These are phyloP conservation scores for Atrina japonica DNA, from an alignment of 2,888 invertebrate genomes.

Conservation along the genomic window DNA sequence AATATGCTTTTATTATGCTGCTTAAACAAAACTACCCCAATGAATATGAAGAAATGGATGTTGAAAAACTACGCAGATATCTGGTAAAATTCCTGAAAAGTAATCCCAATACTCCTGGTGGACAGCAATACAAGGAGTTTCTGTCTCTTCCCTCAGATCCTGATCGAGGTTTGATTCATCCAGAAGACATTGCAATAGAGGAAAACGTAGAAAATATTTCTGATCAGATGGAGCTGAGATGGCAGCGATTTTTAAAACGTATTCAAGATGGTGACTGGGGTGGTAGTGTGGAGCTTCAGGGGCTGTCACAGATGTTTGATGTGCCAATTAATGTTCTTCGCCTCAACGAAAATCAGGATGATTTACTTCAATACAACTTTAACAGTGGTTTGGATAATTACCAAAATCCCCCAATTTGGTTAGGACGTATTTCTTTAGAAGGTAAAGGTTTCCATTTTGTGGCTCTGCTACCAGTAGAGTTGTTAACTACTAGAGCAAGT, in stretches of 20 bases:
- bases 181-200: conserved; percentile 26
- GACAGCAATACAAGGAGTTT: conserved; percentile 11
- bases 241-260: conserved; percentile 21
- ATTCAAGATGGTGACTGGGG: conserved; percentile 27
- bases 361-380: not conserved
- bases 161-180: conserved; percentile 1
- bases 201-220: not conserved
- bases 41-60: not conserved
- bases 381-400: not conserved
- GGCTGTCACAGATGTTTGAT: conserved; percentile 9
- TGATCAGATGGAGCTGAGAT: conserved; percentile 11
- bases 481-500: no score
- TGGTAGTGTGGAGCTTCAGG: conserved; percentile 9
- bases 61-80: not conserved
- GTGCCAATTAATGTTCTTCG: conserved; percentile 1
- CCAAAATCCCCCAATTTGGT: not conserved
- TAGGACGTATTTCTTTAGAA: conserved; percentile 4
- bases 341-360: not conserved
- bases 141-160: conserved; percentile 5
- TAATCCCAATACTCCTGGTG: conserved; percentile 4
- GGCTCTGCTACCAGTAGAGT: conserved; percentile 5
- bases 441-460: conserved; percentile 23
- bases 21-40: no score
- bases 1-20: conserved; percentile 1
- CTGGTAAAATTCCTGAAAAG: conserved; percentile 16